Base-by-base conservation (phyloP, 1,140 invertebrate species). In the Pararge aegeria region DNA sequence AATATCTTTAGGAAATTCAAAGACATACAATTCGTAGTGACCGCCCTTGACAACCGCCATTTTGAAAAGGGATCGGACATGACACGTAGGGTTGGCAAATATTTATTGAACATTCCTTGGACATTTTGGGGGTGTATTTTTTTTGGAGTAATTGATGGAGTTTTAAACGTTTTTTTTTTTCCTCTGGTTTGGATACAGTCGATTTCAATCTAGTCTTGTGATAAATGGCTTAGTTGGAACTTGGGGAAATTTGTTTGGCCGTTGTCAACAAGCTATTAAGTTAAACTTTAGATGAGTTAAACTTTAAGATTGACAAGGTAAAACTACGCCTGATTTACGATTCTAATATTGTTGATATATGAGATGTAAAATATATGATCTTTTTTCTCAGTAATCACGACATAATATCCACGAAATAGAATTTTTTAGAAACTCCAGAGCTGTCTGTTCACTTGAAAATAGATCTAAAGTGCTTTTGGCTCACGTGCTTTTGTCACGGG, bases 11-110 rank as follows among this genome's bases (percentile, higher is more conserved):
- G 64, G 68, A 71, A 66, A 71, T 65, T 68, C 64, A 74, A 70
- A 70, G 69, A 70, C 64, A 65, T 60, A 65, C 56, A 62, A 66
- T 69, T 67, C 57, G 66, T 49, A 75, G 65, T 80, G 78, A 78
- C 78, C 78, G 66, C 52, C 73, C 68, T 68, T 75, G 74, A 75
- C 77, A 75, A 57, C 49, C 63, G 62, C 70, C 73, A 75, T 78
- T 83, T 76, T 82, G 81, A 85, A 76, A 78, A 83, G 78, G 80
- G 81, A 73, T 72, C 66, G 75, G 78, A 79, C 81, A 79, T 70
- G 73, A 70, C 74, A 69, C 54, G 60, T 69, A 74, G 66, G 65
- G 65, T 48, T 67, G 53, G 13, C 49, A 66, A 71, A 71, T 70
- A 58, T 58, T 70, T 68, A 54, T 65, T 70, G 70, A 77, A 77